Conservation (phyloP, 1,140 invertebrate genomes). For the Neocloeon triangulifer region DNA sequence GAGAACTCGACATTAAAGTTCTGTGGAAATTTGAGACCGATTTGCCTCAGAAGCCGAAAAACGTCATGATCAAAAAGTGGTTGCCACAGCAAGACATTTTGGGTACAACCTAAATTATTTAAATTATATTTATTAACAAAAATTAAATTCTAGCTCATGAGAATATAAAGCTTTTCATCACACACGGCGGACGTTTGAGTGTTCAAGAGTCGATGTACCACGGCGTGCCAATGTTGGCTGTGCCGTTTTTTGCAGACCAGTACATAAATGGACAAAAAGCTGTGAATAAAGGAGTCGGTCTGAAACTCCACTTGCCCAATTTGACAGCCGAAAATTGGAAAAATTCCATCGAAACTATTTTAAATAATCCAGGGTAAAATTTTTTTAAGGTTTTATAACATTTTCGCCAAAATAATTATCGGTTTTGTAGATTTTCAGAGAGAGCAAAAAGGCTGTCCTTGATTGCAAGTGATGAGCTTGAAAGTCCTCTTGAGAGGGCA, state of each 20-base stretch:
- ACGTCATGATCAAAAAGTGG: constrained; percentile 39
- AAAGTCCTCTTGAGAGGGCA: constrained; percentile 31
- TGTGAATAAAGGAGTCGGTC: constrained; percentile 20
- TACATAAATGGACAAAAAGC: constrained; percentile 25
- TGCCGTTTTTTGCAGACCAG: constrained; percentile 43
- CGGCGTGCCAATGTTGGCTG: constrained; percentile 39
- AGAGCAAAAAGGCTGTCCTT: constrained; percentile 24
- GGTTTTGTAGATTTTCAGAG: constrained; percentile 17
- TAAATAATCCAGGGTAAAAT: constrained; percentile 10
- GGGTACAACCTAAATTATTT: constrained; percentile 21
- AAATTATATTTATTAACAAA: too few relatives aligned
- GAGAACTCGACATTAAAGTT: constrained; percentile 25
- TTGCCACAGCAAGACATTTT: constrained; percentile 44
- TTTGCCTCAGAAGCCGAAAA: constrained; percentile 21
- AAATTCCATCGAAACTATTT: constrained; percentile 6
- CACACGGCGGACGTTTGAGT: constrained; percentile 46
- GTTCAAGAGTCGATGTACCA: constrained; percentile 44
- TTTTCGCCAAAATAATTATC: neutral
- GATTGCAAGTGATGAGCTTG: constrained; percentile 34
- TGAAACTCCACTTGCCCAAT: constrained; percentile 7
- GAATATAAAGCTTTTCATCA: constrained; percentile 42
- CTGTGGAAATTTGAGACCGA: constrained; percentile 47
- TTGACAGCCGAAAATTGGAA: constrained; percentile 6
- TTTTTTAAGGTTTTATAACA: too few relatives aligned
- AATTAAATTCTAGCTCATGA: constrained; percentile 26